phyloP scores from a whole-genome alignment of 92 coral and sea anemone genomes.

The Epizoanthus fatuus region DNA sequence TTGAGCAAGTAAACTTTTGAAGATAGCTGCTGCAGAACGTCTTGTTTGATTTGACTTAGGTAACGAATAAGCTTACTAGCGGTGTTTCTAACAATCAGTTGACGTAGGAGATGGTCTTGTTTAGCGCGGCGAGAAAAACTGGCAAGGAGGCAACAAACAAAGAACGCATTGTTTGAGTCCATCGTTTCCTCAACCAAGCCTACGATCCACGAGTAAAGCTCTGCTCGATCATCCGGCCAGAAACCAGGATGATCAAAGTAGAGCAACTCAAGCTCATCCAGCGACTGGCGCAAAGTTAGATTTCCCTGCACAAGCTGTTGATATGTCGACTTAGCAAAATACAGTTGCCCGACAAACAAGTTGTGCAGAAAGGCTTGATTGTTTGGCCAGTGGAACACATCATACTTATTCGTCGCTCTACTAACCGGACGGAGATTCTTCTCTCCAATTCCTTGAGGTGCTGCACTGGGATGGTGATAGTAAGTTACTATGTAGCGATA shows the following conservation, averaged over 20 bases:
- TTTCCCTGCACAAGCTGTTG: neutral
- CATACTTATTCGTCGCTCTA: slow-evolving; percentile 62
- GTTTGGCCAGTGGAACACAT: slow-evolving; percentile 53
- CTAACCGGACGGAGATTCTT: neutral
- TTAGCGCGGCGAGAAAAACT: slow-evolving; percentile 23
- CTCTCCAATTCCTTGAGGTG: neutral
- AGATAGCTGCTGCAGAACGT: slow-evolving; percentile 29
- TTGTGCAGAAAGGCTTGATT: neutral
- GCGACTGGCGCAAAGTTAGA: slow-evolving; percentile 25
- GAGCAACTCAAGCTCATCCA: slow-evolving; percentile 70
- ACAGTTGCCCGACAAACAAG: slow-evolving; percentile 68
- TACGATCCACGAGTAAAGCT: slow-evolving; percentile 44
- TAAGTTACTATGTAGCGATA: no score
- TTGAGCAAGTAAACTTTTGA: neutral
- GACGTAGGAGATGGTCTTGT: neutral
- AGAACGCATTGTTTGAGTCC: slow-evolving; percentile 36
- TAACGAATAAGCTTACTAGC: slow-evolving; percentile 36
- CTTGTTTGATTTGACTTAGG: neutral
- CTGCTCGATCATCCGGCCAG: neutral
- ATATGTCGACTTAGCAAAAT: slow-evolving; percentile 51
- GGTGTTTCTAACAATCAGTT: neutral
- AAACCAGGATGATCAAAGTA: slow-evolving; percentile 55
- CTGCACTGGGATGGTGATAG: no score
- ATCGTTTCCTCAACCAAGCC: neutral
- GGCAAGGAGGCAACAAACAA: slow-evolving; percentile 61